Evolutionary conservation across 2,888 invertebrate species (phyloP), one percentile per base, ranked within the genome.

Genomic region (Barypeithes pellucidus): DNA sequence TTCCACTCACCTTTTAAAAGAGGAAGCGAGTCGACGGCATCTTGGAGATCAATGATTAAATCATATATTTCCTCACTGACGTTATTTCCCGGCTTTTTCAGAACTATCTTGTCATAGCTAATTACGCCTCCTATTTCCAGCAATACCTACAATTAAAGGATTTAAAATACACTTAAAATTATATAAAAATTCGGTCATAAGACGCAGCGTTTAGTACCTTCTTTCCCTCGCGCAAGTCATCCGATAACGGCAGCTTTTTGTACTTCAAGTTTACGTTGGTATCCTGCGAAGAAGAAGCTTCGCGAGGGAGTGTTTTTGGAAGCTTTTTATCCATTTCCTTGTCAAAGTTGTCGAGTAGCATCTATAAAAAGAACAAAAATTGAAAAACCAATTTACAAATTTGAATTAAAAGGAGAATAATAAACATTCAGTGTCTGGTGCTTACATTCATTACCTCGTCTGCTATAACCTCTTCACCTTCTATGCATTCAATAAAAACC

Each of bases 1-100:
- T 0, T 87, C n/a, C n/a, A n/a, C n/a, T n/a, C n/a, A n/a, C n/a
- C n/a, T n/a, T n/a, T n/a, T n/a, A n/a, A n/a, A n/a, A n/a, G n/a
- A n/a, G n/a, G n/a, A n/a, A n/a, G n/a, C n/a, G n/a, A n/a, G n/a
- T n/a, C n/a, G n/a, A n/a, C 88, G 14, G 85, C 79, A 12, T 80
- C 71, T 79, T 90, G 89, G 12, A 93, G 86, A 18, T 88, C 87
- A 14, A 85, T 80, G 69, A 86, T 87, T 81, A 93, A 82, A 8
- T 88, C 80, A 75, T 90, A 90, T 68, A 89, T 88, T 18, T 77
- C 77, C 2, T 72, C 75, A 12, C 69, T 62, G 5, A 54, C n/a
- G 11, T 75, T 67, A 12, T 52, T 47, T 2, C 36, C 24, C 0
- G 72, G 73, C n/a, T n/a, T n/a, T n/a, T n/a, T n/a, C n/a, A n/a